Evolutionary conservation across 2,888 invertebrate species (phyloP), one percentile per base, ranked within the genome.

Genomic region (Amphipoea oculea): DNA sequence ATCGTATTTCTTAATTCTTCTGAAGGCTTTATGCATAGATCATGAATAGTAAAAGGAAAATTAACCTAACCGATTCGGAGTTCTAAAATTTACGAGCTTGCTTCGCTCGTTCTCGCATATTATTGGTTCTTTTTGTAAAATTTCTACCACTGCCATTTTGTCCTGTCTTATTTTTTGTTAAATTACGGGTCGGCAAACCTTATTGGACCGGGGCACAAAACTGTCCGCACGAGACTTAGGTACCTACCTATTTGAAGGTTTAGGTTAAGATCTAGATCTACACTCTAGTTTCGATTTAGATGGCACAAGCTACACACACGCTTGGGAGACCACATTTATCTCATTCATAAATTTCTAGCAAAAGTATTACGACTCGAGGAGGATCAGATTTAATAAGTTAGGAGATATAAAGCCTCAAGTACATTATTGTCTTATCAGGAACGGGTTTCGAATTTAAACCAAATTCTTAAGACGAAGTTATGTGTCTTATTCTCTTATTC

Each of bases 401-500:
- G 6, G 11, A 51, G 17, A 11, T 40, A 40, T 42, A 40, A 66
- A 66, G 7, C 7, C n/a, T 67, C 14, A 14, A 14, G 40, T 40
- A 48, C n/a, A 14, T 36, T 48, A 14, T 36, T 48, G 9, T 20
- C 14, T 29, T 5, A 45, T 36, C 45, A 23, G 17, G 7, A 60
- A 73, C 20, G 17, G 11, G 2, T 14, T 57, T 20, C 4, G 5
- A 76, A 60, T 60, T 45, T 14, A 48, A 36, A 20, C 17, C 45
- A 75, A 12, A 40, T 76, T 62, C 17, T 20, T 62, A 40, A 45
- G 4, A 29, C 14, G 9, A 5, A 48, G 5, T 7, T 17, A 36
- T 36, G 23, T n/a, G 1, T 29, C 48, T 17, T n/a, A 57, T 45
- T 78, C 40, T 36, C 67, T 67, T 40, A 74, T 29, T 75, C 51